phyloP scores from a whole-genome alignment of 2,888 invertebrate species.

The Noctua janthe region DNA sequence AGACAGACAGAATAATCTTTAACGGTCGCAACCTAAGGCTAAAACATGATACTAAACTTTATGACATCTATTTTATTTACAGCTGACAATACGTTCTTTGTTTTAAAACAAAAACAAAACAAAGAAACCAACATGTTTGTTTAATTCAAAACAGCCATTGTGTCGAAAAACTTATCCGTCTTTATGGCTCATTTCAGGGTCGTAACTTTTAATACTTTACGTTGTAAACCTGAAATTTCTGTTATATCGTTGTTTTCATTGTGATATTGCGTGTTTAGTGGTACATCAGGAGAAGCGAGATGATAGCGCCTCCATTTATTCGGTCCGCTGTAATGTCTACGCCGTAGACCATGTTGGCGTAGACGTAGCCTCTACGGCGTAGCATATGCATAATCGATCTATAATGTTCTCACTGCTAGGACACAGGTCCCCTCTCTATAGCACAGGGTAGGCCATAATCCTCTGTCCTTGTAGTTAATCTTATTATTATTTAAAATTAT shows the following conservation, averaged over 20 bases:
- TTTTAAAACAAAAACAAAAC: slow-evolving; percentile 10
- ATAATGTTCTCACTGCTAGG: not conserved
- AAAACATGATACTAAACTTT: slow-evolving; percentile 8
- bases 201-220: slow-evolving; percentile 61
- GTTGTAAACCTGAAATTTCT: slow-evolving; percentile 49
- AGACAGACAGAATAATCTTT: not conserved
- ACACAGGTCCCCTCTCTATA: not conserved
- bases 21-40: not conserved
- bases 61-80: slow-evolving; percentile 1
- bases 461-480: no score
- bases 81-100: not conserved
- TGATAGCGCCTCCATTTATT: slow-evolving; percentile 13
- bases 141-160: slow-evolving; percentile 45
- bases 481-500: no score
- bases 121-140: slow-evolving; percentile 40
- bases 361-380: slow-evolving; percentile 7
- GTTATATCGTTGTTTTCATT: slow-evolving; percentile 52
- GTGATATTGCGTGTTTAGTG: slow-evolving; percentile 38
- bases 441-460: not conserved
- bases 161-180: slow-evolving; percentile 50
- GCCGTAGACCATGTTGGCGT: slow-evolving; percentile 6
- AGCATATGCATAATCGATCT: not conserved
- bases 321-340: not conserved
- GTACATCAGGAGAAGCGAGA: slow-evolving; percentile 30
- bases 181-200: slow-evolving; percentile 47